Conservation (phyloP, 2,797 vertebrate species). For the Chaetodon trifasciatus region DNA sequence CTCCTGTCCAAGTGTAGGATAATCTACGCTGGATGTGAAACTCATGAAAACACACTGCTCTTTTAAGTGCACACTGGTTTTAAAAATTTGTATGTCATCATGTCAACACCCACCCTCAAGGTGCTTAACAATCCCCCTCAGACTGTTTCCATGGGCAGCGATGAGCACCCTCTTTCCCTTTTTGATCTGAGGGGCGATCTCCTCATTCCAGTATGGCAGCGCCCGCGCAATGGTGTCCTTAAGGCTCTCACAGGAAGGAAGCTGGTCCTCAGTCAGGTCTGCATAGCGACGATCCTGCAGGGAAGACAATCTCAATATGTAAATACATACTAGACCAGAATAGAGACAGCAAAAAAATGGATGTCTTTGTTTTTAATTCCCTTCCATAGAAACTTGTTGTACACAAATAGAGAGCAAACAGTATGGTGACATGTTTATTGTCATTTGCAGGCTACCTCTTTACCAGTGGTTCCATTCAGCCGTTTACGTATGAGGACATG, state of each 20-base stretch:
- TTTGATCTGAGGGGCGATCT: conserved; percentile 94
- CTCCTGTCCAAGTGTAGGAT: too few relatives aligned
- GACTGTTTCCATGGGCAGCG: conserved; percentile 93
- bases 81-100: not conserved
- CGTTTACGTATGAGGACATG: too few relatives aligned
- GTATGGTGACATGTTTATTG: not conserved
- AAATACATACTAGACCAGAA: not conserved
- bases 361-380: not conserved
- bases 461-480: conserved; percentile 12
- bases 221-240: conserved; percentile 95
- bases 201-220: conserved; percentile 94
- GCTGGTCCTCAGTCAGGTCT: conserved; percentile 91
- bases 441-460: conserved; percentile 8
- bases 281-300: conserved; percentile 92
- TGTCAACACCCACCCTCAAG: conserved; percentile 86
- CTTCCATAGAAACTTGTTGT: not conserved
- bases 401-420: not conserved
- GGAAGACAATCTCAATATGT: not conserved
- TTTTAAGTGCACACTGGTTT: not conserved
- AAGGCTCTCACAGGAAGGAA: conserved; percentile 93
- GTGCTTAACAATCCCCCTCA: conserved; percentile 94
- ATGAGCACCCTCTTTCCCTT: conserved; percentile 93
- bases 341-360: not conserved
- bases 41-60: too few relatives aligned
- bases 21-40: too few relatives aligned